Percentiles rank a stretch among this genome's conserved stretches.
phyloP scores from a whole-genome alignment of 2,888 invertebrate species.

The Phlogophora meticulosa region DNA sequence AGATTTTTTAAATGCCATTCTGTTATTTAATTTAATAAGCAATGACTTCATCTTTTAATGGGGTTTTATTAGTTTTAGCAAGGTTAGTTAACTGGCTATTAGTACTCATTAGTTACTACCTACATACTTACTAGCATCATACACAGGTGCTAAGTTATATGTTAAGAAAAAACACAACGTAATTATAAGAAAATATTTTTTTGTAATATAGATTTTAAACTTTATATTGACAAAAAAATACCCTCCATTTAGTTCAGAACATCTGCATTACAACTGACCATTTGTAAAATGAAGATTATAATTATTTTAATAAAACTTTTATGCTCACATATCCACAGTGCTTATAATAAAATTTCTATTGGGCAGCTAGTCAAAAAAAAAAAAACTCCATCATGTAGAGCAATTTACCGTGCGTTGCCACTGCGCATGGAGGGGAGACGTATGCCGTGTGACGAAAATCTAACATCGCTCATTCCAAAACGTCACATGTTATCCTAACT shows the following conservation, averaged over 20 bases:
- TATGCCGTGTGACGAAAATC: constrained; percentile 77
- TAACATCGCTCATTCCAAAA: constrained; percentile 62
- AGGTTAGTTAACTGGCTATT: constrained; percentile 16
- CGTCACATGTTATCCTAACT: constrained; percentile 46
- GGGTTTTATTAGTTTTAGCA: constrained; percentile 12
- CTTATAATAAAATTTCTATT: constrained; percentile 60
- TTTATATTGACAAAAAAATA: neutral
- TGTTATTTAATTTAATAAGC: constrained; percentile 38
- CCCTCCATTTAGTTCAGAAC: neutral
- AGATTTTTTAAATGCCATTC: constrained; percentile 54
- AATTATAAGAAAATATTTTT: neutral
- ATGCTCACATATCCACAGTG: constrained; percentile 19
- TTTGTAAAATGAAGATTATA: constrained; percentile 32
- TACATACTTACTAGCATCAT: constrained; percentile 17
- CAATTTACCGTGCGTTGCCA: constrained; percentile 71
- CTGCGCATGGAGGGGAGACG: constrained; percentile 72
- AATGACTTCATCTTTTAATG: constrained; percentile 48
- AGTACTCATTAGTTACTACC: constrained; percentile 9
- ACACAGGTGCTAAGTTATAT: constrained; percentile 37
- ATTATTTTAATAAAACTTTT: constrained; percentile 30
- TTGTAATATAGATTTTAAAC: neutral
- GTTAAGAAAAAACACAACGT: neutral
- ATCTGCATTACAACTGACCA: constrained; percentile 2
- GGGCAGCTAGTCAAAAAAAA: constrained; percentile 56
- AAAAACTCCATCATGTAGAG: constrained; percentile 60